phyloP scores from a whole-genome alignment of 2,113 vertebrate genomes.

The Neodontobutis hainanensis region DNA sequence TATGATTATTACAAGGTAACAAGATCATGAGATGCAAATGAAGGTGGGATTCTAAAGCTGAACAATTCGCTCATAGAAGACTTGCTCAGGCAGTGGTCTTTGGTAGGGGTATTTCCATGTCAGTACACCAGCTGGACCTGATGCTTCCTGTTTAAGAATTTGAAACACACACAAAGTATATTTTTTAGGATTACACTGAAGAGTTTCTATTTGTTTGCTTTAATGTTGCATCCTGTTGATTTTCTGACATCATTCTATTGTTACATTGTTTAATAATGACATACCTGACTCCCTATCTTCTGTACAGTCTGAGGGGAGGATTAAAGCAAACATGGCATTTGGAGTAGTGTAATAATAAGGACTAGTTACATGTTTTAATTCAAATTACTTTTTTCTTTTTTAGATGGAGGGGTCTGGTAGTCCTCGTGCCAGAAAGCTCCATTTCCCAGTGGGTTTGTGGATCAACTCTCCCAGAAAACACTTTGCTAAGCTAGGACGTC shows the following conservation, averaged over 20 bases:
- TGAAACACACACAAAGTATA: conserved; percentile 43
- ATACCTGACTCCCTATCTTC: conserved; percentile 25
- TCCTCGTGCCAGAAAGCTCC: conserved; percentile 89
- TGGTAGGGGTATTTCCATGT: conserved; percentile 62
- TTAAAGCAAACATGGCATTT: neutral
- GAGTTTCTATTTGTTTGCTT: conserved; percentile 44
- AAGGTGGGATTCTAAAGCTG: conserved; percentile 2
- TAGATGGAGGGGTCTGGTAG: conserved; percentile 90
- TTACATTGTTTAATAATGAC: conserved; percentile 56
- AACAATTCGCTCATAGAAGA: neutral
- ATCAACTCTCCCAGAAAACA: conserved; percentile 94
- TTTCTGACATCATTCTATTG: conserved; percentile 69
- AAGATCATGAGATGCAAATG: conserved; percentile 1
- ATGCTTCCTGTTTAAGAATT: conserved; percentile 70
- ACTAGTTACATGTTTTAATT: neutral
- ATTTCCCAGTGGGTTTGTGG: conserved; percentile 93
- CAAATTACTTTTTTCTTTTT: neutral
- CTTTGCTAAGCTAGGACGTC: conserved; percentile 88
- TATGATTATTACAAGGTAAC: conserved; percentile 2
- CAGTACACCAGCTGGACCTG: conserved; percentile 59
- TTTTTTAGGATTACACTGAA: conserved; percentile 6
- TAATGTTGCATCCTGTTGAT: conserved; percentile 71
- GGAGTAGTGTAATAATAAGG: too few relatives aligned
- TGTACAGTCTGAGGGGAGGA: neutral
- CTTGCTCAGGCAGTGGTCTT: conserved; percentile 31